Conservation (phyloP, 2,797 vertebrate genomes). For the Chromobotia macracanthus region DNA sequence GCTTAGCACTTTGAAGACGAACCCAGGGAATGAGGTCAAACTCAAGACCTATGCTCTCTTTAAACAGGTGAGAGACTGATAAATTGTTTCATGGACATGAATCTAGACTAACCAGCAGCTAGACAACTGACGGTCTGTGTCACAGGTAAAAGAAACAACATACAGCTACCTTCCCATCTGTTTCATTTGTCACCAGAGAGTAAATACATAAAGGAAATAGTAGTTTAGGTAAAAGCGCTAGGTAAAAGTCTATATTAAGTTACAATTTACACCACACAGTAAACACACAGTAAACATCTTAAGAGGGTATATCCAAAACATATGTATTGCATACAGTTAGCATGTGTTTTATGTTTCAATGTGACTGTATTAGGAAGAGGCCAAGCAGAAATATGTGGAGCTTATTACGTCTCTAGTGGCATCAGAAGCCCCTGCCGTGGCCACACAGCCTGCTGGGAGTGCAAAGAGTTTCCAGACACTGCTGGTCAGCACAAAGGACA, state of each 20-base stretch:
- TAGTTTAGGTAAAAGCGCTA: no score
- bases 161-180: background rate
- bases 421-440: conserved; percentile 67
- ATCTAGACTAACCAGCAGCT: background rate
- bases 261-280: background rate
- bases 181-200: background rate
- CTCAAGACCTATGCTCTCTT: conserved; percentile 90
- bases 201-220: background rate
- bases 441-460: conserved; percentile 59
- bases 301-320: no score
- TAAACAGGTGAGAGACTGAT: conserved; percentile 84
- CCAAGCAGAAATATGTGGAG: conserved; percentile 85
- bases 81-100: background rate
- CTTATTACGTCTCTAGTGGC: conserved; percentile 80
- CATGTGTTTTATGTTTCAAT: background rate
- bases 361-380: conserved; percentile 79
- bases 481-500: conserved; percentile 78
- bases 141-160: background rate
- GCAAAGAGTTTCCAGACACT: conserved; percentile 72
- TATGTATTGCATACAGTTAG: background rate
- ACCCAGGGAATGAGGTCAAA: conserved; percentile 88
- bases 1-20: conserved; percentile 81
- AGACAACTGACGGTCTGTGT: background rate
- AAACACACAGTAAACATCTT: no score
- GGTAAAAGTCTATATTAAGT: background rate